A percentile compares a stretch with the other conserved stretches of the same genome.
These are phyloP conservation scores for Globia sparganii DNA, from an alignment of 2,888 invertebrate species.

Conservation along the genomic window DNA sequence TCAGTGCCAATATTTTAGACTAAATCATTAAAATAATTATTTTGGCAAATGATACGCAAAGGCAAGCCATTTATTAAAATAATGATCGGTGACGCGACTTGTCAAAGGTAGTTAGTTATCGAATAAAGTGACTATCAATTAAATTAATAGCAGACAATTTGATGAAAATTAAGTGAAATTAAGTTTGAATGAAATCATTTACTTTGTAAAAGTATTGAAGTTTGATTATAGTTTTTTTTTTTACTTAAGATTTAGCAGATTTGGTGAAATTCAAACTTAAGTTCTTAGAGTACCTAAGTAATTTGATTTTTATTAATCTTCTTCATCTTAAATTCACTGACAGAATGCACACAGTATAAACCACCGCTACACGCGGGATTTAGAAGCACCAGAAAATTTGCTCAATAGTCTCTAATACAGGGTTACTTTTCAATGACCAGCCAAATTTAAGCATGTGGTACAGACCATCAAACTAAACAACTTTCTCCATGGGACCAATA, in stretches of 20 bases:
- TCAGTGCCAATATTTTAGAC: neutral
- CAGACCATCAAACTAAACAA: too few relatives aligned
- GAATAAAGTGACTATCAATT: neutral
- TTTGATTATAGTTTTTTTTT: neutral
- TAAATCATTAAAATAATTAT: neutral
- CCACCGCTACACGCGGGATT: neutral
- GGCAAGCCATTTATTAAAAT: slow-evolving; percentile 1
- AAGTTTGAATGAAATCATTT: neutral
- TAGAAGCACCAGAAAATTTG: neutral
- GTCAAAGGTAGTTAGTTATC: slow-evolving; percentile 27
- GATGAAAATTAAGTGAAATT: slow-evolving; percentile 3
- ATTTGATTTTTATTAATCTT: neutral
- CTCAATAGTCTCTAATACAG: neutral
- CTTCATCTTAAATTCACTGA: neutral
- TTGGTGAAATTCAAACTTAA: too few relatives aligned
- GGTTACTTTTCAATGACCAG: too few relatives aligned
- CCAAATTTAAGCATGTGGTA: too few relatives aligned
- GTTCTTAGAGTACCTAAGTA: too few relatives aligned
- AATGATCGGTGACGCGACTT: slow-evolving; percentile 6
- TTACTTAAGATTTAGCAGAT: neutral
- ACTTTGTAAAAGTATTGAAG: neutral
- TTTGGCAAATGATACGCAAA: neutral
- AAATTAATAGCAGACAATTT: slow-evolving; percentile 9
- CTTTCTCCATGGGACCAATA: too few relatives aligned
- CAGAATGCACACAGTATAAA: neutral